phyloP scores from a whole-genome alignment of 2,888 invertebrate genomes.

The Hedychridium roseum region DNA sequence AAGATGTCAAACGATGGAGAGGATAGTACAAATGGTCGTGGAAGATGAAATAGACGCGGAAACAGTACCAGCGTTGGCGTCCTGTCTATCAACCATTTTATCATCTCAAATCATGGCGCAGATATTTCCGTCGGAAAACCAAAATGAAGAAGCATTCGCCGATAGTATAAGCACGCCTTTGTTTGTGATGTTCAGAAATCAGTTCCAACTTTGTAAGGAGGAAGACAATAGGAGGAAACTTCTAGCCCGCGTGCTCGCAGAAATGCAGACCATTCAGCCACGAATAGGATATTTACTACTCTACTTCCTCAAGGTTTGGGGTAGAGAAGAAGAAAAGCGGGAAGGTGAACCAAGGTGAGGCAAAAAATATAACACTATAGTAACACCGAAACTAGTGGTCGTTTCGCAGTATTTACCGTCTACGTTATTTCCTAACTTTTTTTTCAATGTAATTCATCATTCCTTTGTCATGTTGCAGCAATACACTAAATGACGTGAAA shows the following conservation, averaged over 20 bases:
- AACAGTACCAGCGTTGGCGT: constrained; percentile 67
- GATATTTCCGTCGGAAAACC: constrained; percentile 67
- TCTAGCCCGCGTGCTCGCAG: constrained; percentile 80
- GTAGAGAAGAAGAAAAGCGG: constrained; percentile 66
- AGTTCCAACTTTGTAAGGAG: constrained; percentile 74
- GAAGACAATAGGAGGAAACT: constrained; percentile 82
- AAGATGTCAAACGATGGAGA: constrained; percentile 73
- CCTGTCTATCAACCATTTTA: constrained; percentile 69
- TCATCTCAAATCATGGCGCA: constrained; percentile 67
- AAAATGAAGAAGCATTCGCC: constrained; percentile 69
- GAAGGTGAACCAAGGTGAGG: constrained; percentile 61
- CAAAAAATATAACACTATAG: not conserved
- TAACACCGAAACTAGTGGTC: not conserved
- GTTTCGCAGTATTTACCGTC: too few species aligned
- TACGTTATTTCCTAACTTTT: not conserved
- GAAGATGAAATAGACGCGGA: constrained; percentile 72
- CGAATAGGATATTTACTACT: constrained; percentile 85
- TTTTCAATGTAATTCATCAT: constrained; percentile 12
- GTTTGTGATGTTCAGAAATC: constrained; percentile 86
- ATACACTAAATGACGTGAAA: constrained; percentile 72
- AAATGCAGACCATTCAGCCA: constrained; percentile 72
- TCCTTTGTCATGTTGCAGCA: constrained; percentile 60
- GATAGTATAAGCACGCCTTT: constrained; percentile 84
- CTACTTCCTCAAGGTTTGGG: constrained; percentile 88
- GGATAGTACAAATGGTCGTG: constrained; percentile 70